Base-by-base conservation (phyloP, 2,797 vertebrate genomes). In the Xerus rutilus region DNA sequence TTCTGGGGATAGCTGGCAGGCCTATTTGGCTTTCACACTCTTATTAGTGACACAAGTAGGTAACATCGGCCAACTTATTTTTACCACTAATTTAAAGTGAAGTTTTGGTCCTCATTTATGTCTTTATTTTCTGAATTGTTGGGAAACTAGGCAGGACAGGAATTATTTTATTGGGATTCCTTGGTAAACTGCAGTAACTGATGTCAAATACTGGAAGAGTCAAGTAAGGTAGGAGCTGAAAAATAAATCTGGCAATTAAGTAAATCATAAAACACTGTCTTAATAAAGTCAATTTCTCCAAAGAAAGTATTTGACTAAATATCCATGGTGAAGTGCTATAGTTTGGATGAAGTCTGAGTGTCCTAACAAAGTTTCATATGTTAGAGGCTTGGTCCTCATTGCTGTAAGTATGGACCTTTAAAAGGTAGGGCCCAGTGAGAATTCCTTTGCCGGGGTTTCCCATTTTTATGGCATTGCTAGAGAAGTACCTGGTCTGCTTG, bases 271-370 rank as follows among this genome's bases (percentile, higher is more conserved):
- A 77, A 35, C 21, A 78, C 35, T 62, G 28, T 89, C 11, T 83
- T 93, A 73, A 87, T 74, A 64, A 92, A 84, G 39, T 86, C 7
- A 73, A 25, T 73, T 88, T 72, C 78, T 85, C 69, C n/a, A 86
- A 92, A 28, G 64, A 91, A 82, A 54, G 15, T 65, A 67, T 64
- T 10, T 89, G 35, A 93, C 5, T 45, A 23, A 88, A 6, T 86
- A 47, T 74, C 72, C 14, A 72, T 4, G 25, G 20, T 20, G 28
- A 5, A 5, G 7, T 81, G n/a, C 5, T 43, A 30, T 52, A 73
- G 17, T 91, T 84, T 64, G 57, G 32, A 52, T 47, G 49, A 32
- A 30, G 88, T 47, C 30, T 73, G 54, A 74, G 45, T 64, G 32
- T 62, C 30, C 28, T 81, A 32, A 18, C 5, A 13, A 64, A 30